These are phyloP conservation scores for Lasioglossum lativentre DNA, from an alignment of 2,888 invertebrate genomes.

Conservation along the genomic window DNA sequence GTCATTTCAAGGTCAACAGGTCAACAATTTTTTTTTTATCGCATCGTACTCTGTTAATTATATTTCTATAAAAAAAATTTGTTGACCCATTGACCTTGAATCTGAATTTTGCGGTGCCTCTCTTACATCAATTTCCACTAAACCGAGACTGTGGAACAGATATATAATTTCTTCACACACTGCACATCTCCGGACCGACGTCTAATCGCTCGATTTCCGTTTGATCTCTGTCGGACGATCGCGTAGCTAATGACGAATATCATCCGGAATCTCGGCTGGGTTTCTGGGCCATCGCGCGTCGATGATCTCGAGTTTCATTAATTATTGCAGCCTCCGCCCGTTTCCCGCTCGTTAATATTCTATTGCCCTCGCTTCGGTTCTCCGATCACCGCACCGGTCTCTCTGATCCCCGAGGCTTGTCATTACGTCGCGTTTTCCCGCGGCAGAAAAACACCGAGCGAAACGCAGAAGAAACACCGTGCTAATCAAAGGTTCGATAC, in stretches of 20 bases:
- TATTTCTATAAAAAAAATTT: too few relatives aligned
- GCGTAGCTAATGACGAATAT: neutral
- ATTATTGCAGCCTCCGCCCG: neutral
- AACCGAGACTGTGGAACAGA: too few relatives aligned
- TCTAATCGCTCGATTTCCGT: neutral
- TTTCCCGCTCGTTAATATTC: neutral
- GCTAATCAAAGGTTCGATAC: constrained; percentile 13
- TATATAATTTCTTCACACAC: too few relatives aligned
- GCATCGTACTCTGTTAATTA: too few relatives aligned
- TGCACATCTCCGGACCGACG: neutral
- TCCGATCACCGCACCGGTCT: neutral
- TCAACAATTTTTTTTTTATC: too few relatives aligned
- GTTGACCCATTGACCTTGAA: too few relatives aligned
- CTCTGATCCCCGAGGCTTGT: neutral
- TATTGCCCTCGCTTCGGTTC: neutral
- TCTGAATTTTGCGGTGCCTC: too few relatives aligned
- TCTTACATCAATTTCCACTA: too few relatives aligned
- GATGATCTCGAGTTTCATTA: neutral
- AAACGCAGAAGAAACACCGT: neutral
- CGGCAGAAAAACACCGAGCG: neutral
- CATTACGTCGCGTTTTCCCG: neutral
- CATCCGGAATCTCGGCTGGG: neutral
- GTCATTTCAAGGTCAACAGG: too few relatives aligned
- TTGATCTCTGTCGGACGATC: neutral
- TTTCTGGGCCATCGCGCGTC: neutral